These are phyloP conservation scores for Pollenia labialis DNA, from an alignment of 2,888 invertebrate species.

Conservation along the genomic window DNA sequence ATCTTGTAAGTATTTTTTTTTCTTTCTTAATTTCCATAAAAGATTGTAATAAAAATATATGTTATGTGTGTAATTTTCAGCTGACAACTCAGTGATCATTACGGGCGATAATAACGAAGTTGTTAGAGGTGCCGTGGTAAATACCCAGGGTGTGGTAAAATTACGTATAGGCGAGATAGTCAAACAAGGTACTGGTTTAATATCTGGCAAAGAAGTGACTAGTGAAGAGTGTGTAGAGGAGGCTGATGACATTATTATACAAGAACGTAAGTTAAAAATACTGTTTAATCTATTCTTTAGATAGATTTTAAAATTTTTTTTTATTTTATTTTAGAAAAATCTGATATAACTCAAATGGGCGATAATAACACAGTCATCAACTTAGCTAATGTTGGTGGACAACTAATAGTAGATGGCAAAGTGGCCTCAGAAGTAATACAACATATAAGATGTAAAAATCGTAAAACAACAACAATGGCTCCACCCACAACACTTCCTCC, in stretches of 20 bases:
- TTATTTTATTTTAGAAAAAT: conserved; percentile 13
- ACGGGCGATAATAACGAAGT: conserved; percentile 45
- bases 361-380: conserved; percentile 47
- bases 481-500: conserved; percentile 17
- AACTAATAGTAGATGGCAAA: conserved; percentile 36
- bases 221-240: conserved; percentile 21
- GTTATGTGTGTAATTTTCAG: not conserved
- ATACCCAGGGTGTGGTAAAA: conserved; percentile 31
- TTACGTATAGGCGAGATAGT: conserved; percentile 11
- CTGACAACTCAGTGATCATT: conserved; percentile 19
- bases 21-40: not conserved
- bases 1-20: conserved; percentile 34
- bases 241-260: not conserved
- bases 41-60: not conserved
- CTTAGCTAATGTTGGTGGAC: conserved; percentile 48
- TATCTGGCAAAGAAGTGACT: conserved; percentile 28
- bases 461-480: conserved; percentile 18
- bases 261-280: conserved; percentile 30
- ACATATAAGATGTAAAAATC: conserved; percentile 30
- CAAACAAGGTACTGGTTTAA: conserved; percentile 30
- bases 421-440: conserved; percentile 47
- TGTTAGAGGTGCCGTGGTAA: not conserved
- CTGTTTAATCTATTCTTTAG: not conserved
- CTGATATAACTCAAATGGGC: conserved; percentile 32
- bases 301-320: not conserved